These are phyloP conservation scores for Aelia acuminata DNA, from an alignment of 2,888 invertebrate genomes.

Conservation along the genomic window DNA sequence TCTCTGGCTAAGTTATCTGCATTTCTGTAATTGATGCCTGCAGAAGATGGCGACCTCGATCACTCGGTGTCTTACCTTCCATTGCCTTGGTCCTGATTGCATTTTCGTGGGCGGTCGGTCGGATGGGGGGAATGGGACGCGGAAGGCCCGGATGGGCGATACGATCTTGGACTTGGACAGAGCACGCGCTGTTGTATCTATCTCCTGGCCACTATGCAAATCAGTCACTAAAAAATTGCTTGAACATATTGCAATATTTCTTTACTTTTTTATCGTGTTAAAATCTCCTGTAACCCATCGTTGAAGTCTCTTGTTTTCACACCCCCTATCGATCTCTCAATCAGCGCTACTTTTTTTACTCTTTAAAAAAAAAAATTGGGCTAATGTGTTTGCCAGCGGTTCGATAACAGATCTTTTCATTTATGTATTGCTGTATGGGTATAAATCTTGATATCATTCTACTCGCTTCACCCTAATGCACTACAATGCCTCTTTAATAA, in stretches of 20 bases:
- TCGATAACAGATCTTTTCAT: background rate
- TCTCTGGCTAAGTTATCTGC: background rate
- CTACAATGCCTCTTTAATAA: background rate
- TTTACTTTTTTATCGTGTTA: background rate
- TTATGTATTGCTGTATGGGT: background rate
- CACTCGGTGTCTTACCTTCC: background rate
- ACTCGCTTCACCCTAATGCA: background rate
- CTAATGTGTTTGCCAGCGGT: background rate
- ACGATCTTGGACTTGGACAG: slow-evolving; percentile 32
- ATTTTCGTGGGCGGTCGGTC: slow-evolving; percentile 37
- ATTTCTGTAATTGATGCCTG: slow-evolving; percentile 38
- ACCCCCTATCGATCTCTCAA: background rate
- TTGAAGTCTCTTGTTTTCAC: slow-evolving; percentile 35
- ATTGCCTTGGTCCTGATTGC: slow-evolving; percentile 52
- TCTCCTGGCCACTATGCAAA: slow-evolving; percentile 23
- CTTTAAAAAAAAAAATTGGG: background rate
- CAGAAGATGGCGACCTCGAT: slow-evolving; percentile 6
- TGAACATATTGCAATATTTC: background rate
- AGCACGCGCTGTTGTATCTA: slow-evolving; percentile 18
- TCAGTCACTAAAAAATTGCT: slow-evolving; percentile 37
- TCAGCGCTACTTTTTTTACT: background rate
- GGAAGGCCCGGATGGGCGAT: slow-evolving; percentile 27
- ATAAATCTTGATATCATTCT: background rate
- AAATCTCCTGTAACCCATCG: slow-evolving; percentile 17
- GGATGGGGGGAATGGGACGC: slow-evolving; percentile 30